These are phyloP conservation scores for Enteromius unitaeniatus DNA, from an alignment of 2,797 vertebrate genomes.

Conservation along the genomic window DNA sequence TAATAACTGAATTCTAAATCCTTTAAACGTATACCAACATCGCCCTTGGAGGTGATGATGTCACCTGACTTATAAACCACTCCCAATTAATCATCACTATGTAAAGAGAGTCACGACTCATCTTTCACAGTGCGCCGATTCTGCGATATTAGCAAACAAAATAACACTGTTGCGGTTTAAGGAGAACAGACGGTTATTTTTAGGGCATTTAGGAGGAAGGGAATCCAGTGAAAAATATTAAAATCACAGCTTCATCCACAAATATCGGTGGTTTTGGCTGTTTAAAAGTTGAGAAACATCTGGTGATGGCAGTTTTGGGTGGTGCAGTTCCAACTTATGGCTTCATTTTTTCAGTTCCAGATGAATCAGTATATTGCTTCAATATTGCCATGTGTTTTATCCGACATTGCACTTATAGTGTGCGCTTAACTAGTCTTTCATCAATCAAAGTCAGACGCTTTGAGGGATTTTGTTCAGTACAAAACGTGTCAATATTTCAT, in stretches of 20 bases:
- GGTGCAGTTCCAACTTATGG: slow-evolving; percentile 53
- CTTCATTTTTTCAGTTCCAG: slow-evolving; percentile 54
- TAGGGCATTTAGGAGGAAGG: slow-evolving; percentile 53
- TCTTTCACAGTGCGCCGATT: slow-evolving; percentile 19
- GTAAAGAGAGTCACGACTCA: slow-evolving; percentile 20
- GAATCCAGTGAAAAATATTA: slow-evolving; percentile 46
- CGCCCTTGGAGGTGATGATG: slow-evolving; percentile 68
- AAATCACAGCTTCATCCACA: slow-evolving; percentile 43
- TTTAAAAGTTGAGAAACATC: slow-evolving; percentile 2
- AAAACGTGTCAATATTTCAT: slow-evolving; percentile 66
- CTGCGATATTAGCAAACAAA: slow-evolving; percentile 12
- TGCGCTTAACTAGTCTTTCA: slow-evolving; percentile 38
- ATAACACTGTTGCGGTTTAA: slow-evolving; percentile 31
- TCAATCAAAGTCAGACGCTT: slow-evolving; percentile 18
- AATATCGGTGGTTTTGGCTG: slow-evolving; percentile 36
- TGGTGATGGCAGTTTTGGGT: slow-evolving; percentile 14
- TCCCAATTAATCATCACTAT: slow-evolving; percentile 25
- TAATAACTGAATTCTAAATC: slow-evolving; percentile 41
- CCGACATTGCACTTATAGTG: slow-evolving; percentile 70
- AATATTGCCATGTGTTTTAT: slow-evolving; percentile 77
- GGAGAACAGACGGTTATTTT: slow-evolving; percentile 31
- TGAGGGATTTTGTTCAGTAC: slow-evolving; percentile 63
- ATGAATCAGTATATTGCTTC: slow-evolving; percentile 79
- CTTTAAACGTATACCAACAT: slow-evolving; percentile 2
- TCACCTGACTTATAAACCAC: slow-evolving; percentile 56